Conservation (phyloP, 2,113 vertebrate genomes). For the Papio anubis region DNA sequence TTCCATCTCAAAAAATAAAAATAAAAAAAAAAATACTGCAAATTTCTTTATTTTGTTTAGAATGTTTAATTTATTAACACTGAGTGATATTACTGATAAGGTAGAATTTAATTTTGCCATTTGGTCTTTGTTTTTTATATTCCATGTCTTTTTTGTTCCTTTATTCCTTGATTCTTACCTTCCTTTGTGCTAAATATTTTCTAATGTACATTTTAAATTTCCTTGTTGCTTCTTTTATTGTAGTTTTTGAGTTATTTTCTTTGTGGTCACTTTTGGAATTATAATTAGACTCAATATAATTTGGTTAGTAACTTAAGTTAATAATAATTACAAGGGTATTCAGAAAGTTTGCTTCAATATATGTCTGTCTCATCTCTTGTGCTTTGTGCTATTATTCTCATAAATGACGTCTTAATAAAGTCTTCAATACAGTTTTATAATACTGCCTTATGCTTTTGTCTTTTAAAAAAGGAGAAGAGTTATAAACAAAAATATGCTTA, state of each 20-base stretch:
- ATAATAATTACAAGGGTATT: background rate
- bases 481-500: background rate
- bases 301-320: background rate
- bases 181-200: background rate
- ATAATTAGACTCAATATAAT: background rate
- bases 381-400: background rate
- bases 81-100: background rate
- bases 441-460: background rate
- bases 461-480: background rate
- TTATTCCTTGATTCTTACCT: background rate
- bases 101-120: background rate
- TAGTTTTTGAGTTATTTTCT: background rate
- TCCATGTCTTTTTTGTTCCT: background rate
- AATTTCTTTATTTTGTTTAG: background rate
- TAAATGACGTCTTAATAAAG: background rate
- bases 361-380: background rate
- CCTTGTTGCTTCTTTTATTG: background rate
- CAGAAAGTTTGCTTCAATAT: background rate
- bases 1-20: too few relatives aligned
- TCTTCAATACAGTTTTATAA: background rate
- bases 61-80: background rate
- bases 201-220: background rate
- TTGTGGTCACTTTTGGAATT: background rate
- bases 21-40: background rate
- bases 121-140: background rate